phyloP scores from a whole-genome alignment of 2,888 invertebrate genomes.

The Philereme vetulata region DNA sequence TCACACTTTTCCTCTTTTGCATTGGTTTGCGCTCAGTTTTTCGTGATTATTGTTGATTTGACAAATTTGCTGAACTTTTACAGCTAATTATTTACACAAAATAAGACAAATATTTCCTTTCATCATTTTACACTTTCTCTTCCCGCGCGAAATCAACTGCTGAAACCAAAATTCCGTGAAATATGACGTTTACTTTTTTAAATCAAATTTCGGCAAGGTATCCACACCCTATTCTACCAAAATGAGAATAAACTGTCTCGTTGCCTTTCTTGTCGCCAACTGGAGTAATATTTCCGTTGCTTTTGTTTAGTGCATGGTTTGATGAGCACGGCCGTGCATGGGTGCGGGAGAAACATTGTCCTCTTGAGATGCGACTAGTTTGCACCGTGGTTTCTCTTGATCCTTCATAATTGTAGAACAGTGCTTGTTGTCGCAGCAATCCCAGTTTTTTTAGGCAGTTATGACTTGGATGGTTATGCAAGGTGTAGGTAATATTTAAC shows the following conservation, averaged over 20 bases:
- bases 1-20: slow-evolving; percentile 18
- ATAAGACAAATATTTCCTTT: slow-evolving; percentile 1
- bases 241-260: slow-evolving; percentile 65
- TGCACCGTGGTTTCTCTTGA: slow-evolving; percentile 6
- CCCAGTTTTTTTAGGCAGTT: too few species aligned
- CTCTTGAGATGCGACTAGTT: slow-evolving; percentile 8
- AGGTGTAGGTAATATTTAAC: too few species aligned
- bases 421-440: too few species aligned
- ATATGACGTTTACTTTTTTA: slow-evolving; percentile 26
- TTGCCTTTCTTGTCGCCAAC: slow-evolving; percentile 74
- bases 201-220: neutral
- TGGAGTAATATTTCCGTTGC: slow-evolving; percentile 75
- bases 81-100: neutral
- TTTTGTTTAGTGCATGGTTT: slow-evolving; percentile 79
- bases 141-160: slow-evolving; percentile 18
- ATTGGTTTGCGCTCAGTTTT: neutral
- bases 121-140: slow-evolving; percentile 15
- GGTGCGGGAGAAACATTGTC: slow-evolving; percentile 57
- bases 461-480: too few species aligned
- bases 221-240: slow-evolving; percentile 11
- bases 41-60: slow-evolving; percentile 10
- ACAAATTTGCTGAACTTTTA: too few species aligned
- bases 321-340: slow-evolving; percentile 65
- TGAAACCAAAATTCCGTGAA: neutral
- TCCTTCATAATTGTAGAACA: neutral